Evolutionary conservation across 2,888 invertebrate species (phyloP), one percentile per base, ranked within the genome.

Genomic region (Itoplectis maculator): DNA sequence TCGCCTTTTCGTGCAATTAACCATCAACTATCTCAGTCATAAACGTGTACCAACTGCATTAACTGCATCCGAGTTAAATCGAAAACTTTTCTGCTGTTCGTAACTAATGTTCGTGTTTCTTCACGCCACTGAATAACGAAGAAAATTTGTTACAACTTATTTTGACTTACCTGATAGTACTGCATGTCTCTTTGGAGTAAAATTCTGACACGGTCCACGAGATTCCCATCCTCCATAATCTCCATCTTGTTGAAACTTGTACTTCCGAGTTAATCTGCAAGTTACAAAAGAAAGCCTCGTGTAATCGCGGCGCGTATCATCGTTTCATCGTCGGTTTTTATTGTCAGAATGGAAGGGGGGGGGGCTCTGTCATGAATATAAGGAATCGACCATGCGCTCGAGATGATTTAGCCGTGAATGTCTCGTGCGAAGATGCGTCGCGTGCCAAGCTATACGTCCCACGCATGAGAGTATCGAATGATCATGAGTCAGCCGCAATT

Each of bases 201-300:
- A 88, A 97, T 97, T 85, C 96, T 95, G 86, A 97, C 96, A 86
- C 97, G 95, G 92, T 97, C 97, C 95, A 97, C 97, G 93, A 97
- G 95, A 94, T 97, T 97, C 18, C 97, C 97, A 95, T 97, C 97
- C 95, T 97, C 97, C 94, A 97, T 97, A 56, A 97, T 96, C 93
- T 97, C 97, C 97, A 97, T 97, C 84, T 82, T 89, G 37, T 59
- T 86, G 40, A 59, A 29, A 40, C 68, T 69, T 78, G 18, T 9
- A 13, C 2, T 5, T 37, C 4, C 37, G 9, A 76, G 13, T 29
- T 2, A 0, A 66, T 59, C 11, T 66, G 29, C n/a, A 49, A 75
- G 68, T n/a, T 9, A n/a, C 9, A n/a, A 69, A 15, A 81, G 80
- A 68, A 23, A 54, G 11, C 0, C 29, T 56, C n/a, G 5, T n/a